Conservation (phyloP, 2,888 invertebrate species). For the Trisateles emortualis region DNA sequence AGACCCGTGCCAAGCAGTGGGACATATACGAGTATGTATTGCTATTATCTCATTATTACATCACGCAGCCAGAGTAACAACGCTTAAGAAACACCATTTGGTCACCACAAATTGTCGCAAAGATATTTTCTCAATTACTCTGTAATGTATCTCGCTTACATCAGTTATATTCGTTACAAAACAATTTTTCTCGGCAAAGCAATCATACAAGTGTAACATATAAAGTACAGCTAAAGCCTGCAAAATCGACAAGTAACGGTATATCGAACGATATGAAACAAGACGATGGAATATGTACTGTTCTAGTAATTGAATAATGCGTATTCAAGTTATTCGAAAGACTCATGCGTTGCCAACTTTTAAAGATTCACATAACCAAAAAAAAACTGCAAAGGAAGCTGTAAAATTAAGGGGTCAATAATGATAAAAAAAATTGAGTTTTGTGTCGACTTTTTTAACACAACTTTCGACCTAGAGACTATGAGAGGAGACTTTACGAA, state of each 20-base stretch:
- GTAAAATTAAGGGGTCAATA: too few species aligned
- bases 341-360: too few species aligned
- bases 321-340: too few species aligned
- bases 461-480: too few species aligned
- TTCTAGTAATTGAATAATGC: too few species aligned
- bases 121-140: slow-evolving; percentile 5
- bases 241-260: slow-evolving; percentile 5
- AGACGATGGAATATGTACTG: not conserved
- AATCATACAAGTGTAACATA: slow-evolving; percentile 2
- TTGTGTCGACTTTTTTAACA: too few species aligned
- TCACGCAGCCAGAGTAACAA: not conserved
- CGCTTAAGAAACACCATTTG: not conserved
- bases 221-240: not conserved
- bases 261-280: slow-evolving; percentile 6
- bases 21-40: too few species aligned
- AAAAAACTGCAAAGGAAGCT: too few species aligned
- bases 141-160: not conserved
- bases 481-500: too few species aligned
- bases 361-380: too few species aligned
- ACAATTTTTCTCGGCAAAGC: not conserved
- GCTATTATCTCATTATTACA: slow-evolving; percentile 5
- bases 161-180: not conserved
- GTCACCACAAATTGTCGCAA: slow-evolving; percentile 4
- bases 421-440: too few species aligned
- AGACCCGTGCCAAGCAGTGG: too few species aligned